Conservation (phyloP, 2,888 invertebrate species). For the Drosophila parthenogenetica region DNA sequence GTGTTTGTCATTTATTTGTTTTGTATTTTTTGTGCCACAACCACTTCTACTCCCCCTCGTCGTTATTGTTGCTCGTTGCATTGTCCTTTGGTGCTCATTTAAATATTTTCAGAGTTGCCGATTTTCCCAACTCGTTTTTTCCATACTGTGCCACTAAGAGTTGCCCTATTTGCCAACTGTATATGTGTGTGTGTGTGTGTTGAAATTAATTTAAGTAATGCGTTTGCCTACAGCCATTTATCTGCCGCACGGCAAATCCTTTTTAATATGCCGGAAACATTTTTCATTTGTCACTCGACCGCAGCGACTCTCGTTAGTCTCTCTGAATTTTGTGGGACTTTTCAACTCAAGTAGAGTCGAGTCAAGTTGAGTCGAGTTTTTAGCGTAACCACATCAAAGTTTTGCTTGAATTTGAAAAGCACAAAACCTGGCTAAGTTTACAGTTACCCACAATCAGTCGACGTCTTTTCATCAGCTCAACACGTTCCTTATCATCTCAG, state of each 20-base stretch:
- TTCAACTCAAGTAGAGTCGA: neutral
- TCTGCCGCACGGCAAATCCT: slow-evolving; percentile 73
- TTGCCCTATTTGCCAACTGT: slow-evolving; percentile 36
- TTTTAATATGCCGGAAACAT: slow-evolving; percentile 79
- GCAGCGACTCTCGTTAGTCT: slow-evolving; percentile 39
- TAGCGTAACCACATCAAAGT: slow-evolving; percentile 58
- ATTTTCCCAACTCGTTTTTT: slow-evolving; percentile 33
- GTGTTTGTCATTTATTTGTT: slow-evolving; percentile 76
- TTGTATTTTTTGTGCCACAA: slow-evolving; percentile 34
- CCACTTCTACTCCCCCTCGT: neutral
- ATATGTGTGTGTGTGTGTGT: slow-evolving; percentile 36
- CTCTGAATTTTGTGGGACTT: slow-evolving; percentile 26
- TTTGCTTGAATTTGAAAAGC: slow-evolving; percentile 3
- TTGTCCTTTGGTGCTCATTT: slow-evolving; percentile 64
- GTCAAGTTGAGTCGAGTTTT: neutral
- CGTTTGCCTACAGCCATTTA: slow-evolving; percentile 70
- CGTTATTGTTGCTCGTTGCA: slow-evolving; percentile 15
- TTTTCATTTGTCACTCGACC: slow-evolving; percentile 79
- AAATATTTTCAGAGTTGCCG: slow-evolving; percentile 72
- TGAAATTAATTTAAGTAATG: slow-evolving; percentile 81
- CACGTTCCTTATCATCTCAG: neutral
- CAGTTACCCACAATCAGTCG: neutral
- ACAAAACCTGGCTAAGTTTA: slow-evolving; percentile 14
- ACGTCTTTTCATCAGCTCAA: neutral
- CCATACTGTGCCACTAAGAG: slow-evolving; percentile 24